Conservation (phyloP, 2,797 vertebrate genomes). For the Sus cebifrons region DNA sequence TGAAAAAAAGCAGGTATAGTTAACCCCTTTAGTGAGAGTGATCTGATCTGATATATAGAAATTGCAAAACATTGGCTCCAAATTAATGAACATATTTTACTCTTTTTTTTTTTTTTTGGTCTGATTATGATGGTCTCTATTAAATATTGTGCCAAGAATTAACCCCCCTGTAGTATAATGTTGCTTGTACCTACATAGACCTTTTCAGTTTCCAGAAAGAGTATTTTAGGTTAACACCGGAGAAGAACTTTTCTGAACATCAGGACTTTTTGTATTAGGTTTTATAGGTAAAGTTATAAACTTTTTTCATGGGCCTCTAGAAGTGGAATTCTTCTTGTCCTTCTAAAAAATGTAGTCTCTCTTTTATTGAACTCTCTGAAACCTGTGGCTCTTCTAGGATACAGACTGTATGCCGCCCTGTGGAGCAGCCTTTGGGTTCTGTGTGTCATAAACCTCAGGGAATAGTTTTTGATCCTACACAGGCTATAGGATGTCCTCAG, state of each 20-base stretch:
- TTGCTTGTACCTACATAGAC: neutral
- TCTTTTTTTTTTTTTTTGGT: rapidly evolving
- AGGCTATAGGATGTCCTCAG: neutral
- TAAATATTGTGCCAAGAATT: slow-evolving; percentile 46
- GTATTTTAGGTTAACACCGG: slow-evolving; percentile 3
- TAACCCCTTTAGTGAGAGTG: neutral
- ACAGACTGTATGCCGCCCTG: neutral
- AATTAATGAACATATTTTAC: slow-evolving; percentile 15
- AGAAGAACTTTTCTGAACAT: neutral
- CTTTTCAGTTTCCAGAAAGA: slow-evolving; percentile 42
- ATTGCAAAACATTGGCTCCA: neutral
- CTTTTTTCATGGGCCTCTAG: neutral
- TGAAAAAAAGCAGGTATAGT: neutral
- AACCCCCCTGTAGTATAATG: neutral
- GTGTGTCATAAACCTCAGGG: neutral
- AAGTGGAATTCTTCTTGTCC: neutral
- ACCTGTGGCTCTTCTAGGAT: neutral
- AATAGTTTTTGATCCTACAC: slow-evolving; percentile 50
- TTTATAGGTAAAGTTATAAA: slow-evolving; percentile 23
- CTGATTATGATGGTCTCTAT: slow-evolving; percentile 24
- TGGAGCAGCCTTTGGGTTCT: neutral
- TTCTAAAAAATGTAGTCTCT: slow-evolving; percentile 33
- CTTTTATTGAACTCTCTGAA: slow-evolving; percentile 22
- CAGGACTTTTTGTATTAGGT: neutral
- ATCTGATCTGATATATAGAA: slow-evolving; percentile 17